Percentiles rank a stretch among this genome's conserved stretches.
These are phyloP conservation scores for Glossosoma conforme DNA, from an alignment of 1,140 invertebrate species.

Conservation along the genomic window DNA sequence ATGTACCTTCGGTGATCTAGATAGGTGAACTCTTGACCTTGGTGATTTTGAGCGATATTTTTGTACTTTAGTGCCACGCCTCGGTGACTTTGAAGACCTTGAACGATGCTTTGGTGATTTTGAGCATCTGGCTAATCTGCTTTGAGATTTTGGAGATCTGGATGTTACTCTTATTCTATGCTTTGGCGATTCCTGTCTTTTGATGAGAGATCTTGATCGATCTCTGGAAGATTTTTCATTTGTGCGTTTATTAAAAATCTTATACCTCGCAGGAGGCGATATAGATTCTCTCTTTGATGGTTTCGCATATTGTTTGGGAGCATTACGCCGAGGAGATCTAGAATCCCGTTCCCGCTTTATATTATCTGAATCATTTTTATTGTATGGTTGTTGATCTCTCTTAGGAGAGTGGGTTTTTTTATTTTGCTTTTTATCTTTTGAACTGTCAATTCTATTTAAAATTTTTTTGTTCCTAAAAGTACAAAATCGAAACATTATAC, in stretches of 20 bases:
- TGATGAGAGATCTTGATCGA: slow-evolving; percentile 1
- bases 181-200: not conserved
- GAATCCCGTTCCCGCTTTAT: no score
- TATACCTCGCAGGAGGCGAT: not conserved
- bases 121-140: slow-evolving; percentile 1
- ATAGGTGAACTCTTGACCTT: not conserved
- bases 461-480: no score
- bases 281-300: no score
- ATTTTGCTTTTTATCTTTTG: no score
- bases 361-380: no score
- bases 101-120: slow-evolving; percentile 2
- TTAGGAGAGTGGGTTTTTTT: no score
- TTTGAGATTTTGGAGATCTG: not conserved
- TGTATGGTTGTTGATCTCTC: no score
- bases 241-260: not conserved
- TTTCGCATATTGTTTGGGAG: no score
- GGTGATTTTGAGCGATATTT: slow-evolving; percentile 15
- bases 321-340: no score
- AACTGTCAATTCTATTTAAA: no score
- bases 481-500: no score
- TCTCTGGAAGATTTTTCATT: slow-evolving; percentile 4
- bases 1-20: not conserved
- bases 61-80: not conserved
- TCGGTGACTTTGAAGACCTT: slow-evolving; percentile 2
- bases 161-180: not conserved